phyloP scores from a whole-genome alignment of 2,113 vertebrate species.

The Ceyx cyanopectus region DNA sequence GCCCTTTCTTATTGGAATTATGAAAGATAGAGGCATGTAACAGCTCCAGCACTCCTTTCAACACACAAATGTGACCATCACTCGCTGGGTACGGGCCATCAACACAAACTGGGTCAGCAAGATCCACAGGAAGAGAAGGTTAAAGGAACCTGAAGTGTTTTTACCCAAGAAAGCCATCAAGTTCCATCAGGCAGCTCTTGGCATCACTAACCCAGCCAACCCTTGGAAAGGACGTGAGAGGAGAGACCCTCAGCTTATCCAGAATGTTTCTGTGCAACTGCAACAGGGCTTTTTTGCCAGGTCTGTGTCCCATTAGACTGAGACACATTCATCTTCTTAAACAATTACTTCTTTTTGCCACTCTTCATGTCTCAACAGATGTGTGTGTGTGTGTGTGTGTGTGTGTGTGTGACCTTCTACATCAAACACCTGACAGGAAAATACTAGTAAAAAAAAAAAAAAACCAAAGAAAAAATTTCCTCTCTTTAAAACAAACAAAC shows the following conservation, averaged over 20 bases:
- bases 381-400: background rate
- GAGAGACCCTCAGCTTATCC: background rate
- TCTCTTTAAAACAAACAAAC: background rate
- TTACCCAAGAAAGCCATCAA: background rate
- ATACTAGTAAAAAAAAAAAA: background rate
- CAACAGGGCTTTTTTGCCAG: background rate
- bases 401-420: background rate
- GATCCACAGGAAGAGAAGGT: background rate
- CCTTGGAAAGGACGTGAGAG: background rate
- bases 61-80: background rate
- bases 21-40: background rate
- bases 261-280: background rate
- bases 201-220: accelerated
- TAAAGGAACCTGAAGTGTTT: background rate
- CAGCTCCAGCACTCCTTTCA: background rate
- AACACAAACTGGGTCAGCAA: background rate
- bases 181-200: background rate
- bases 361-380: background rate
- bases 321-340: background rate
- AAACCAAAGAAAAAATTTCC: background rate
- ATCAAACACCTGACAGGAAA: background rate
- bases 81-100: background rate
- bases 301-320: background rate
- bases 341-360: background rate
- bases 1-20: background rate